Evolutionary conservation across 2,113 vertebrate species (phyloP).

Genomic region (Salvelinus alpinus): DNA sequence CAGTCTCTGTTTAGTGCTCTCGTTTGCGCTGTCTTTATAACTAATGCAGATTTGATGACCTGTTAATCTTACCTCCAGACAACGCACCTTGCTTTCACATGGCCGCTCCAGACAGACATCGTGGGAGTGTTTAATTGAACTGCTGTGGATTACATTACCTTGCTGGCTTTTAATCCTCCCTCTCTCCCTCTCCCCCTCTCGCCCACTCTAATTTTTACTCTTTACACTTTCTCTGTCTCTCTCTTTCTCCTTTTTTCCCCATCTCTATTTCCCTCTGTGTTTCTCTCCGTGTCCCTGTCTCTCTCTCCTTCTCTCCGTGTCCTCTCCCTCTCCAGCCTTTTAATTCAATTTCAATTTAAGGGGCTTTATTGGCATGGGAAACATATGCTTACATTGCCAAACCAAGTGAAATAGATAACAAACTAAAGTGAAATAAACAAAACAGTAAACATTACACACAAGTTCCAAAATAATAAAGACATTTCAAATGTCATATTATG

Average conservation of each 20-base stretch:
- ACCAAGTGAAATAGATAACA: too few relatives aligned
- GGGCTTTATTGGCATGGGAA: too few relatives aligned
- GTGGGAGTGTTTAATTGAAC: neutral
- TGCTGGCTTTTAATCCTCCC: constrained; percentile 3
- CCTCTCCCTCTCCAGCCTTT: neutral
- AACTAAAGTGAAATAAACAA: too few relatives aligned
- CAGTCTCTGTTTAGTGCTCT: neutral
- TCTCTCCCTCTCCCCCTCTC: neutral
- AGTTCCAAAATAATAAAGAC: too few relatives aligned
- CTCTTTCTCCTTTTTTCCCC: neutral
- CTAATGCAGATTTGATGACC: constrained; percentile 2
- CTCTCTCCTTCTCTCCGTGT: neutral
- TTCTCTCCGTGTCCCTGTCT: neutral
- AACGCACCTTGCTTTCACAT: neutral
- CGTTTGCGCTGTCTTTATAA: neutral
- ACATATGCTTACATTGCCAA: too few relatives aligned
- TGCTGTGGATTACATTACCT: neutral
- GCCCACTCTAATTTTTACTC: neutral
- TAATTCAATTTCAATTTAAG: too few relatives aligned
- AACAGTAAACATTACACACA: too few relatives aligned
- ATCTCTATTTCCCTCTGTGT: neutral
- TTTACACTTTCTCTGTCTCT: neutral
- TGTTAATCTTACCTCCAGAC: constrained; percentile 1
- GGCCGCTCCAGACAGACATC: neutral
- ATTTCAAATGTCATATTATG: too few relatives aligned